Conservation (phyloP, 2,888 invertebrate genomes). For the Herminia tarsipennalis region DNA sequence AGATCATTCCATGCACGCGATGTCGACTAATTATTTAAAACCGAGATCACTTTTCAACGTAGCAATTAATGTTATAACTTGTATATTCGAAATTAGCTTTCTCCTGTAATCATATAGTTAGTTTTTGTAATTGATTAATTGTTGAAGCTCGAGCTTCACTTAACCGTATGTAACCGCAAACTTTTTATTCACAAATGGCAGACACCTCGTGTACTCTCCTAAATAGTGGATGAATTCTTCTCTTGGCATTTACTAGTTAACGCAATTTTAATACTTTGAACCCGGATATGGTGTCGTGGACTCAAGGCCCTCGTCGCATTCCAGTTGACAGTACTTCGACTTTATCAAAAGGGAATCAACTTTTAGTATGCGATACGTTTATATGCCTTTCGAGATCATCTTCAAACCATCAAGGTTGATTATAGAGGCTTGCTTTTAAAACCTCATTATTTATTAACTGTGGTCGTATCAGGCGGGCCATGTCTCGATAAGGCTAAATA, state of each 20-base stretch:
- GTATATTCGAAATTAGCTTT: constrained; percentile 48
- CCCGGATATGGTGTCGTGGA: constrained; percentile 30
- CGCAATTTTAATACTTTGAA: constrained; percentile 39
- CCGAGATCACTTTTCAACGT: constrained; percentile 43
- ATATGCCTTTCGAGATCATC: not conserved
- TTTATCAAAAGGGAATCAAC: not conserved
- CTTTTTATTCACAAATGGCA: not conserved
- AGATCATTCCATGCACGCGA: constrained; percentile 47
- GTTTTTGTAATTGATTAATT: constrained; percentile 48
- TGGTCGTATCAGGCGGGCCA: constrained; percentile 23
- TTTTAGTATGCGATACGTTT: not conserved
- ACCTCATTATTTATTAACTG: not conserved
- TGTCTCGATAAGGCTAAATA: constrained; percentile 43
- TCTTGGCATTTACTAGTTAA: constrained; percentile 35
- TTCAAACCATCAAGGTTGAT: not conserved
- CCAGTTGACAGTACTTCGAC: not conserved
- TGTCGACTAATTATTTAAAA: constrained; percentile 56
- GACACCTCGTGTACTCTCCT: constrained; percentile 8
- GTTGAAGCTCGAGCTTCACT: constrained; percentile 10
- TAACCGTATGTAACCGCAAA: constrained; percentile 10
- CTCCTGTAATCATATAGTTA: constrained; percentile 48
- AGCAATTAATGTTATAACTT: constrained; percentile 51
- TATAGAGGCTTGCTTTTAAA: not conserved
- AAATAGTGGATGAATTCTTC: constrained; percentile 29
- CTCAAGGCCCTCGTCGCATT: constrained; percentile 3